These are phyloP conservation scores for Parthenolecanium corni DNA, from an alignment of 2,888 invertebrate species.

Conservation along the genomic window DNA sequence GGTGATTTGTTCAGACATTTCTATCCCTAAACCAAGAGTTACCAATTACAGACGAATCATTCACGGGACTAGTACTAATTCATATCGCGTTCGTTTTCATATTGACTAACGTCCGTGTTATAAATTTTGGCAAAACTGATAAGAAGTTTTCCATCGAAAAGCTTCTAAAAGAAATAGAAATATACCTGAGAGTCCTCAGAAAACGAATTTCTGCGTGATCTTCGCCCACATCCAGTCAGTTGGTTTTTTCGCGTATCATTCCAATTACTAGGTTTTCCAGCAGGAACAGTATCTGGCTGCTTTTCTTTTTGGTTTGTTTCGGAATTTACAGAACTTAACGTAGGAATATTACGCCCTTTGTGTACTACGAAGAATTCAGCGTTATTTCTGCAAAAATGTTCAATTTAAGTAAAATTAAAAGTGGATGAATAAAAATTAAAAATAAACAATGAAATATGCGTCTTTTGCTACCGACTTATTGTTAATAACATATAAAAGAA, in stretches of 20 bases:
- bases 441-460: too few relatives aligned
- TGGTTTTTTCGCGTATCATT: conserved; percentile 57
- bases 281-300: conserved; percentile 45
- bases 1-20: too few relatives aligned
- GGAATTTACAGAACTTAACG: conserved; percentile 53
- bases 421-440: neutral
- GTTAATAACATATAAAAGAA: too few relatives aligned
- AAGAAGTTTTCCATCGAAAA: too few relatives aligned
- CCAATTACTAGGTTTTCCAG: conserved; percentile 78
- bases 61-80: too few relatives aligned
- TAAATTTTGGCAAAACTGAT: too few relatives aligned
- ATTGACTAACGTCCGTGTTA: too few relatives aligned
- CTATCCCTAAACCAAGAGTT: too few relatives aligned
- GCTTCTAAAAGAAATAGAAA: too few relatives aligned
- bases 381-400: conserved; percentile 36
- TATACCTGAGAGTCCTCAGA: conserved; percentile 61
- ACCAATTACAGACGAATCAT: too few relatives aligned
- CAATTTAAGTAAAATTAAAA: neutral
- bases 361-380: conserved; percentile 71
- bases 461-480: too few relatives aligned
- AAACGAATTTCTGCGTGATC: conserved; percentile 72
- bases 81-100: too few relatives aligned
- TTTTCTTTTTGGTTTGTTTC: conserved; percentile 33
- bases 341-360: conserved; percentile 64
- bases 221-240: conserved; percentile 71